Conservation (phyloP, 2,113 vertebrate genomes). For the Triplophysa siluroides region DNA sequence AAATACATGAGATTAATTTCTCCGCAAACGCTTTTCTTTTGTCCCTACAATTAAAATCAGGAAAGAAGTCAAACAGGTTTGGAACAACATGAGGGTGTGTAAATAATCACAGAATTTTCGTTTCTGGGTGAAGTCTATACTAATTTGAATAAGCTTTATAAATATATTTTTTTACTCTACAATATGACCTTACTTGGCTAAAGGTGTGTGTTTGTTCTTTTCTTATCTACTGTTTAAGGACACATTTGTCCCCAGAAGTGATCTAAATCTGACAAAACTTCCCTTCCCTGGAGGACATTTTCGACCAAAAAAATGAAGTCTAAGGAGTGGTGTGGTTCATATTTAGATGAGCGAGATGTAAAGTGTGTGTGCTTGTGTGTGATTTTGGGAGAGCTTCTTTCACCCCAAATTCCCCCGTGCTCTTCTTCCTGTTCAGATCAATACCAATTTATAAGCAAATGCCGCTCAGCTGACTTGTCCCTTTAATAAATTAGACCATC, state of each 20-base stretch:
- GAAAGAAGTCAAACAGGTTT: no score
- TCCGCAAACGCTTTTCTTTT: no score
- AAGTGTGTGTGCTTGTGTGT: slow-evolving; percentile 23
- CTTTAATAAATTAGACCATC: slow-evolving; percentile 81
- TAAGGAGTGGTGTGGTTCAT: background rate
- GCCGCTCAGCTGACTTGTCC: slow-evolving; percentile 75
- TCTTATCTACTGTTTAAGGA: background rate
- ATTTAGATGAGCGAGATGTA: background rate
- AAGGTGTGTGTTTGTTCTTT: no score
- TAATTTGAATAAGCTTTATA: no score
- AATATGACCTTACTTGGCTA: no score
- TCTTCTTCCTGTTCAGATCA: slow-evolving; percentile 64
- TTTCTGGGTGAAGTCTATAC: no score
- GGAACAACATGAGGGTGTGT: no score
- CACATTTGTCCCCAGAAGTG: background rate
- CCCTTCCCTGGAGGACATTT: no score
- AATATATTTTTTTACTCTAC: no score
- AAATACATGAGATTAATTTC: no score
- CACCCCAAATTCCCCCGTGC: slow-evolving; percentile 8
- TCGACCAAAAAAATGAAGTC: background rate
- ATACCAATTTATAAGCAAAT: slow-evolving; percentile 85
- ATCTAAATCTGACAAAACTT: background rate
- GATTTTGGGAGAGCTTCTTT: slow-evolving; percentile 47
- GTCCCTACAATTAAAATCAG: no score
- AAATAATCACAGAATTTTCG: no score